Conservation (phyloP, 2,797 vertebrate genomes). For the Macrochelys suwanniensis region DNA sequence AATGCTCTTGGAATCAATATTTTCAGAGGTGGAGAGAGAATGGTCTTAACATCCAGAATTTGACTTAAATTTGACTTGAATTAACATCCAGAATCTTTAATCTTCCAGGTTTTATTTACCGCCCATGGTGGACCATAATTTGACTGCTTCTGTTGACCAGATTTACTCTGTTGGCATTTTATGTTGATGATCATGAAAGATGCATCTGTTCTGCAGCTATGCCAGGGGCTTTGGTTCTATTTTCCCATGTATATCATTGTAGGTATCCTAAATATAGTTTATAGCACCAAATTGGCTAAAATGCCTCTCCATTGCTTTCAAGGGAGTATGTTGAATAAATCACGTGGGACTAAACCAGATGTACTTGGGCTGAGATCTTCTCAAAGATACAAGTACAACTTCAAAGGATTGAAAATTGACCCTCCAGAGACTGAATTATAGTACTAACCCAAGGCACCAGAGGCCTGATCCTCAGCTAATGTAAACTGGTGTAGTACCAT, state of each 20-base stretch:
- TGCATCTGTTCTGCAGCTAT: too few relatives aligned
- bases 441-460: not conserved
- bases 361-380: too few relatives aligned
- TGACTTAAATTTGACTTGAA: not conserved
- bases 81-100: not conserved
- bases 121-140: not conserved
- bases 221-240: too few relatives aligned
- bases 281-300: too few relatives aligned
- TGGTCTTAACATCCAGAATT: not conserved
- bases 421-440: too few relatives aligned
- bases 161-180: not conserved
- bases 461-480: not conserved
- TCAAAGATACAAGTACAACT: too few relatives aligned
- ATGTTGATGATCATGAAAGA: not conserved
- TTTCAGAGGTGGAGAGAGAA: not conserved
- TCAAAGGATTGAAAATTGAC: too few relatives aligned
- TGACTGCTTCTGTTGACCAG: not conserved
- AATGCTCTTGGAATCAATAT: not conserved
- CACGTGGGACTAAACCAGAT: too few relatives aligned
- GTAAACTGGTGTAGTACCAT: not conserved
- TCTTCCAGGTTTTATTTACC: not conserved
- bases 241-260: too few relatives aligned
- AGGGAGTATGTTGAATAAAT: too few relatives aligned
- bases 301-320: too few relatives aligned
- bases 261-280: too few relatives aligned